Base-by-base conservation (phyloP, 2,888 invertebrate species). In the Lottia gigantea region DNA sequence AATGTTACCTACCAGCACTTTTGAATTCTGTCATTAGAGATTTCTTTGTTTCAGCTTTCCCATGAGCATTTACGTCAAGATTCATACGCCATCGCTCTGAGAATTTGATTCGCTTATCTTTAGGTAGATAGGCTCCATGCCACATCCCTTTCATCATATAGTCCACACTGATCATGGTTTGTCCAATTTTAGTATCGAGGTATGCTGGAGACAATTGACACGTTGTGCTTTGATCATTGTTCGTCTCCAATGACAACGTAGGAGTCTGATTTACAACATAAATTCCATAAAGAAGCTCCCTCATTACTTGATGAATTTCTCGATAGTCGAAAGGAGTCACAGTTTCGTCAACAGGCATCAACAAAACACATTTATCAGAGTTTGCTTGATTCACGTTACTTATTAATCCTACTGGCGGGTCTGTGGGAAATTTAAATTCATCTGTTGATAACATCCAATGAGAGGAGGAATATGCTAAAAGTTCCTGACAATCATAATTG, bases 111-210 rank as follows among this genome's bases (percentile, higher is more conserved):
- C 89, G 76, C 77, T 88, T 88, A 8, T 89, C 88, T 72, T 83
- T 83, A 0, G 88, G 86, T 68, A 89, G 83, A 72, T 85, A 87
- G 19, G 83, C 83, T 1, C 89, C 89, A 78, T 89, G 88, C 88
- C 89, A 89, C 55, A 89, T 72, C 4, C 83, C 79, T 71, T 89
- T 88, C 81, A 89, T 83, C 86, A 87, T 87, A 76, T 88, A 89
- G 78, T 89, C 88, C 2, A 88, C 84, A 47, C 55, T 49, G n/a
- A 85, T 84, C 69, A 89, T 76, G 4, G 87, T 75, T 76, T 89
- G 88, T 11, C 88, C 89, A 6, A 88, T 80, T 25, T 83, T 75
- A 0, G 88, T 87, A 74, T 88, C 86, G 15, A 82, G 74, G 72
- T 87, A 88, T 0, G 87, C 88, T 6, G 88, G 87, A 0, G 89